These are phyloP conservation scores for Notoglanidium macrostoma DNA, from an alignment of 2,797 vertebrate species.

Conservation along the genomic window DNA sequence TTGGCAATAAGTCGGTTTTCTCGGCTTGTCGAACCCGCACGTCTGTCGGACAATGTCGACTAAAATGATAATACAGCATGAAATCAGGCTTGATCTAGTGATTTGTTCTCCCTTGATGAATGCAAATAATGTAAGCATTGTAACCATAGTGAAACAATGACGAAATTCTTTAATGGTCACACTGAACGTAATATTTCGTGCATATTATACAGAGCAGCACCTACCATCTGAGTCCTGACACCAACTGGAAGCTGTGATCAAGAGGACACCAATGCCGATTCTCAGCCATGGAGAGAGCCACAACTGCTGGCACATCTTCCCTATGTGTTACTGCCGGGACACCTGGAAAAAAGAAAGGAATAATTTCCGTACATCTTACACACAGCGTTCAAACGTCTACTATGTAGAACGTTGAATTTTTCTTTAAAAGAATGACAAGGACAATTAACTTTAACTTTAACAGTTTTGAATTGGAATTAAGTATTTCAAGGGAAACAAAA, in stretches of 20 bases:
- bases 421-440: not conserved
- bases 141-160: not conserved
- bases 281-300: conserved; percentile 69
- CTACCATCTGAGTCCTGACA: conserved; percentile 79
- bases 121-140: too few relatives aligned
- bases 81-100: not conserved
- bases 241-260: conserved; percentile 68
- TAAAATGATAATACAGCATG: not conserved
- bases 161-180: not conserved
- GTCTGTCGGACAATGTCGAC: not conserved
- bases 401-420: not conserved
- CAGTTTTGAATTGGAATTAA: not conserved
- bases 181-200: not conserved
- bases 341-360: conserved; percentile 65
- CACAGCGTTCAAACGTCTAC: not conserved
- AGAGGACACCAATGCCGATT: conserved; percentile 69
- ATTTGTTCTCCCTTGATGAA: not conserved
- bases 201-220: not conserved
- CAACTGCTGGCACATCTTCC: conserved; percentile 73
- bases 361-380: not conserved
- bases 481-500: not conserved
- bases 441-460: not conserved
- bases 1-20: not conserved
- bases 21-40: not conserved
- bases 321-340: conserved; percentile 68